Conservation (phyloP, 2,113 vertebrate genomes). For the Hypocryptadius cinnamomeus region DNA sequence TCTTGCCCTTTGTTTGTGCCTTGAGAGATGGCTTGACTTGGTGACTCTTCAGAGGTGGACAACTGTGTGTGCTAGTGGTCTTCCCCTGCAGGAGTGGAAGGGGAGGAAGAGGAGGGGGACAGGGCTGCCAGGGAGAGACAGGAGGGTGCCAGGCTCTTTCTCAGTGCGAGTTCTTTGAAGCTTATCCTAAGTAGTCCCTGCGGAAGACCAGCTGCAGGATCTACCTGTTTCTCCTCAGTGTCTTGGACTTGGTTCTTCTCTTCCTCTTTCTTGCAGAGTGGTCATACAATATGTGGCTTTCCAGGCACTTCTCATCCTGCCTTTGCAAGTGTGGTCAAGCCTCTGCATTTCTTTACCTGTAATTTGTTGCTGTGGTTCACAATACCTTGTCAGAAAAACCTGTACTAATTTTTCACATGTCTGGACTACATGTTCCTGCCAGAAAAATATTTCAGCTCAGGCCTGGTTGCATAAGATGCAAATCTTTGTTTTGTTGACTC, state of each 20-base stretch:
- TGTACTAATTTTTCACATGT: background rate
- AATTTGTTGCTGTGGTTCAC: background rate
- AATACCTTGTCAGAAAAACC: background rate
- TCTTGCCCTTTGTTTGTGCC: background rate
- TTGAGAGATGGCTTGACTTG: background rate
- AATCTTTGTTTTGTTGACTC: background rate
- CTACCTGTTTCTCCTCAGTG: fast-evolving
- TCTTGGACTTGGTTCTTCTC: background rate
- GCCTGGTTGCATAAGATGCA: background rate
- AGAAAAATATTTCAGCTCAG: background rate
- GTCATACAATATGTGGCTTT: background rate
- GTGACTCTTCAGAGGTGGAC: background rate
- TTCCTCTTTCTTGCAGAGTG: background rate
- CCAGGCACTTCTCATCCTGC: background rate
- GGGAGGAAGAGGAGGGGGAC: background rate
- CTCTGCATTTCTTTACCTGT: background rate
- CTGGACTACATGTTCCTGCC: background rate
- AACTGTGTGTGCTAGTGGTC: background rate
- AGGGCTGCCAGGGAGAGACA: background rate
- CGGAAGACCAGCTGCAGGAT: background rate
- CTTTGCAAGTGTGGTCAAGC: background rate
- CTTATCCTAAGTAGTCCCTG: background rate
- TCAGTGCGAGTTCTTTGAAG: fast-evolving
- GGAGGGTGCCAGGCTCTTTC: background rate
- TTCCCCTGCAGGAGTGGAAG: background rate